phyloP scores from a whole-genome alignment of 2,113 vertebrate genomes.

The Paratilapia polleni region DNA sequence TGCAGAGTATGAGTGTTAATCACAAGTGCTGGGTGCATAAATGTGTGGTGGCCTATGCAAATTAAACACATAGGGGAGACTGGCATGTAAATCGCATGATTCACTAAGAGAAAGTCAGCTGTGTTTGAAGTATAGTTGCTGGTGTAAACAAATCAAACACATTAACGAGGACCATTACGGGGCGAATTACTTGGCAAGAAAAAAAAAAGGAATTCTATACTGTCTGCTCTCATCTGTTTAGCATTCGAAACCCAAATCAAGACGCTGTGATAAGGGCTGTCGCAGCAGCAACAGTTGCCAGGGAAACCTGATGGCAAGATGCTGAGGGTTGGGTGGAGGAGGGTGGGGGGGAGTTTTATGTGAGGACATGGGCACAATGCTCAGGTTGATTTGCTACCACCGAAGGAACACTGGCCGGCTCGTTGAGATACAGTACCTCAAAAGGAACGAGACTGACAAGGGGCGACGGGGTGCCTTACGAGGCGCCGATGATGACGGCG shows the following conservation, averaged over 20 bases:
- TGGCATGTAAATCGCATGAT: slow-evolving; percentile 22
- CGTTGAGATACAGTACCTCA: slow-evolving; percentile 39
- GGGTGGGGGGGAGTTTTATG: slow-evolving; percentile 28
- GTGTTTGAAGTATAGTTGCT: slow-evolving; percentile 8
- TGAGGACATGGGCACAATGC: slow-evolving; percentile 53
- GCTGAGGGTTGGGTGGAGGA: slow-evolving; percentile 34
- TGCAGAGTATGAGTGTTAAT: slow-evolving; percentile 59
- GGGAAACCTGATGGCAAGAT: slow-evolving; percentile 79
- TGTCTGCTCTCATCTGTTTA: slow-evolving; percentile 63
- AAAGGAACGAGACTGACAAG: slow-evolving; percentile 49
- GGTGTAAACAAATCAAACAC: slow-evolving; percentile 22
- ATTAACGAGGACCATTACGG: not conserved
- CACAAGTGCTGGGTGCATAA: slow-evolving; percentile 53
- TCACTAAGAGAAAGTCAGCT: slow-evolving; percentile 25
- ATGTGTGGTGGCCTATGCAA: slow-evolving; percentile 39
- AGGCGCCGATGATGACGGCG: slow-evolving; percentile 38
- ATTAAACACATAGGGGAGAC: slow-evolving; percentile 18
- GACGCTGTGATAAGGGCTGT: slow-evolving; percentile 72
- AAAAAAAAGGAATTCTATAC: slow-evolving; percentile 31
- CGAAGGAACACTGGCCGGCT: slow-evolving; percentile 46
- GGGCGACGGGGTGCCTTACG: slow-evolving; percentile 11
- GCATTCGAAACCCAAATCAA: slow-evolving; percentile 75
- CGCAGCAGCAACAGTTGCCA: slow-evolving; percentile 82
- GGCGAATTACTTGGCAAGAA: not conserved
- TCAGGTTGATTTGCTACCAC: slow-evolving; percentile 65